These are phyloP conservation scores for Thalassoma bifasciatum DNA, from an alignment of 2,113 vertebrate species.

Conservation along the genomic window DNA sequence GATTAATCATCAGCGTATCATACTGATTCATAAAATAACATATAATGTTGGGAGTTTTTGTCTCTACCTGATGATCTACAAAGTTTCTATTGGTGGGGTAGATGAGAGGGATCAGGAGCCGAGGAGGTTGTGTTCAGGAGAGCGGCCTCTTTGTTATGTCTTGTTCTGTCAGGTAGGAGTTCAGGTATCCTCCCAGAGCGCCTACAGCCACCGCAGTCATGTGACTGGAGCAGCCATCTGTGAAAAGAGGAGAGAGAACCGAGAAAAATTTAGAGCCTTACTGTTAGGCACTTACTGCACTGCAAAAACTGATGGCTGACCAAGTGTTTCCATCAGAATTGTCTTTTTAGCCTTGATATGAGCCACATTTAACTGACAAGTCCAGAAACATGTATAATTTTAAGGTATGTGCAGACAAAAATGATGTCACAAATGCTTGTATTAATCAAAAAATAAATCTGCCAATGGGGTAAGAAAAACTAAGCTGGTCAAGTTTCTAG, in stretches of 20 bases:
- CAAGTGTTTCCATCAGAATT: too few relatives aligned
- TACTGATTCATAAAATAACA: constrained; percentile 24
- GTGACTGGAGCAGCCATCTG: constrained; percentile 86
- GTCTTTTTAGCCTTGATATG: too few relatives aligned
- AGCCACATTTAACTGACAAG: too few relatives aligned
- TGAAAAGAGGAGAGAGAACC: background rate
- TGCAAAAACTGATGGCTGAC: background rate
- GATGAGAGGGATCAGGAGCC: background rate
- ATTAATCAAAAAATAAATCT: too few relatives aligned
- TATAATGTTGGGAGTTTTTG: background rate
- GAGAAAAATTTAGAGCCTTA: too few relatives aligned
- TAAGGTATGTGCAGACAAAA: too few relatives aligned
- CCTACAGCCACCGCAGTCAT: constrained; percentile 84
- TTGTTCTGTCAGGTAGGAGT: constrained; percentile 83
- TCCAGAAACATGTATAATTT: too few relatives aligned
- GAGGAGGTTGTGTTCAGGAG: constrained; percentile 49
- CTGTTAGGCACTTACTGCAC: background rate
- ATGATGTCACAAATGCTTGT: too few relatives aligned
- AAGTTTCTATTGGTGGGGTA: background rate
- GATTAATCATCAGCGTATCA: constrained; percentile 9
- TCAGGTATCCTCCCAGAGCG: constrained; percentile 84
- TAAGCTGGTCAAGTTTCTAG: too few relatives aligned
- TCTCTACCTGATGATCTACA: constrained; percentile 34
- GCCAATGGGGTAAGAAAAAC: too few relatives aligned
- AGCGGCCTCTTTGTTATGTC: constrained; percentile 86